Conservation (phyloP, 1,140 invertebrate genomes). For the Vanessa tameamea region DNA sequence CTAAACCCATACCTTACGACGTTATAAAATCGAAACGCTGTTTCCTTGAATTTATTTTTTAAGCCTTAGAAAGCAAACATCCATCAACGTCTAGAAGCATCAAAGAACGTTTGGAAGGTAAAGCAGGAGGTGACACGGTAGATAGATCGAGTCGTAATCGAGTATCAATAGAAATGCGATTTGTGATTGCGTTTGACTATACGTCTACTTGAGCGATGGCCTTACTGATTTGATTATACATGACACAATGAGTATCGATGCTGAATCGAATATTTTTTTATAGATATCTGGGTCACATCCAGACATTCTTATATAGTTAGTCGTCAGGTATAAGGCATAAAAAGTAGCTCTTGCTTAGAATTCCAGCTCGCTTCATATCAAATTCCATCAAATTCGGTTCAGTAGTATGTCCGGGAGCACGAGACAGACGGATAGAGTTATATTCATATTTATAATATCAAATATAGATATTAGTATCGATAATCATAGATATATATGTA, state of each 20-base stretch:
- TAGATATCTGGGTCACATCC: not conserved
- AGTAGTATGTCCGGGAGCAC: too few species aligned
- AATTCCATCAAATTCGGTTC: too few species aligned
- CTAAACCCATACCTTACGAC: not conserved
- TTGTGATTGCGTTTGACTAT: slow-evolving; percentile 48
- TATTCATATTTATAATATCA: too few species aligned
- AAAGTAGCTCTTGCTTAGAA: too few species aligned
- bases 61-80: slow-evolving; percentile 47
- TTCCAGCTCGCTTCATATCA: too few species aligned
- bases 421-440: too few species aligned
- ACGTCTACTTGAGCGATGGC: slow-evolving; percentile 32
- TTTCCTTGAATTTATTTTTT: slow-evolving; percentile 25
- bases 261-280: not conserved
- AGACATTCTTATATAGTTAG: too few species aligned
- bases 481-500: too few species aligned
- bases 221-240: slow-evolving; percentile 9
- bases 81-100: slow-evolving; percentile 62
- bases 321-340: too few species aligned
- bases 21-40: slow-evolving; percentile 19
- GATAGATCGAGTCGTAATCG: slow-evolving; percentile 61
- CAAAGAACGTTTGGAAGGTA: slow-evolving; percentile 52
- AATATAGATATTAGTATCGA: too few species aligned
- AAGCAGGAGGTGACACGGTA: slow-evolving; percentile 54
- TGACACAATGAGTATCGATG: not conserved
- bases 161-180: slow-evolving; percentile 56